Evolutionary conservation across 2,888 invertebrate genomes (phyloP).

Genomic region (Embidobia sp.): DNA sequence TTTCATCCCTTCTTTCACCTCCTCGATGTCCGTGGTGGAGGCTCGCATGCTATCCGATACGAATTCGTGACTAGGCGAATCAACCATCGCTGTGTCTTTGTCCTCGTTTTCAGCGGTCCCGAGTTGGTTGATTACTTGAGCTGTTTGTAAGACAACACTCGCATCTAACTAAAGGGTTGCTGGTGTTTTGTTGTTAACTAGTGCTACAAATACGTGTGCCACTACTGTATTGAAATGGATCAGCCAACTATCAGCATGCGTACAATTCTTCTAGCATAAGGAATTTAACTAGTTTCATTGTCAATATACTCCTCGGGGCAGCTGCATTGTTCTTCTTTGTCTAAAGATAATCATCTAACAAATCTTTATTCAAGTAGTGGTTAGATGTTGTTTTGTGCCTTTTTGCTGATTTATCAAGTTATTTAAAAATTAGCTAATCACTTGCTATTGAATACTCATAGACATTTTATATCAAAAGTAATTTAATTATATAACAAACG

Average conservation of each 20-base stretch:
- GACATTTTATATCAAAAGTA: no score
- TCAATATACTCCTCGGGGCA: no score
- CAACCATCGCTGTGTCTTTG: conserved; percentile 53
- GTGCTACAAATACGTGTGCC: conserved; percentile 34
- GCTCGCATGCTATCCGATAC: conserved; percentile 89
- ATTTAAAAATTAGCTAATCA: no score
- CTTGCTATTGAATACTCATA: no score
- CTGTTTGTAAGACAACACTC: conserved; percentile 77
- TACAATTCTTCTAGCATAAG: conserved; percentile 26
- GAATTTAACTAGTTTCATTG: no score
- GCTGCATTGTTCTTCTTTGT: no score
- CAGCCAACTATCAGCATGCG: conserved; percentile 51
- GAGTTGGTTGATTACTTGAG: conserved; percentile 72
- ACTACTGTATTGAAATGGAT: conserved; percentile 61
- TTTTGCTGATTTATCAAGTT: no score
- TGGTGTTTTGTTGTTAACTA: conserved; percentile 56
- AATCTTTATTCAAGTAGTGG: no score
- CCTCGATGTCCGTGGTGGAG: conserved; percentile 86
- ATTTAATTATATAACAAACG: no score
- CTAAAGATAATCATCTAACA: no score
- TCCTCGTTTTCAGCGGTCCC: conserved; percentile 54
- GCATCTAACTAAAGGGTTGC: conserved; percentile 71
- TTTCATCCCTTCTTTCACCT: conserved; percentile 89
- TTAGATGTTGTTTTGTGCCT: no score
- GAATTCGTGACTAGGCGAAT: conserved; percentile 85